These are phyloP conservation scores for Chaetogeoica ovagalla DNA, from an alignment of 2,888 invertebrate genomes.

Conservation along the genomic window DNA sequence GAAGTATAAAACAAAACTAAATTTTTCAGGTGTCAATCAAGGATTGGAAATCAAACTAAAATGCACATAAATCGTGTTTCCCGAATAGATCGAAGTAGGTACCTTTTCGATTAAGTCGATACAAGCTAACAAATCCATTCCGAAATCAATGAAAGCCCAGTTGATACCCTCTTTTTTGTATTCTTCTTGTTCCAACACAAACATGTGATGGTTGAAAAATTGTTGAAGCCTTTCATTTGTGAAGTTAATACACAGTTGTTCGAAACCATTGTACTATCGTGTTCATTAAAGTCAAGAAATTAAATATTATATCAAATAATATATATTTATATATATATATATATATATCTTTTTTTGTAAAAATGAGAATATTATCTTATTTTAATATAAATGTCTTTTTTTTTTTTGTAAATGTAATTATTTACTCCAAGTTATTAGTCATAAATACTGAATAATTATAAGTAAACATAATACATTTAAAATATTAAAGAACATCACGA, in stretches of 20 bases:
- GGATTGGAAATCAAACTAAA: slow-evolving; percentile 42
- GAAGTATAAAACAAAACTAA: slow-evolving; percentile 8
- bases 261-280: slow-evolving; percentile 91
- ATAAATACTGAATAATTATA: too few species aligned
- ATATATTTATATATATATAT: too few species aligned
- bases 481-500: too few species aligned
- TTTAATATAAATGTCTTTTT: too few species aligned
- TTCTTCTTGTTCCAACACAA: slow-evolving; percentile 98
- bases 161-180: slow-evolving; percentile 96
- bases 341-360: neutral
- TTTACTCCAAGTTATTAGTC: too few species aligned
- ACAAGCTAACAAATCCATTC: slow-evolving; percentile 97
- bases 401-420: too few species aligned
- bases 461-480: too few species aligned
- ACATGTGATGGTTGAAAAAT: slow-evolving; percentile 99
- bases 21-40: slow-evolving; percentile 7
- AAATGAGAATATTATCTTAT: neutral
- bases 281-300: slow-evolving; percentile 58
- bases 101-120: slow-evolving; percentile 99
- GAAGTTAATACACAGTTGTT: slow-evolving; percentile 99
- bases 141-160: slow-evolving; percentile 99
- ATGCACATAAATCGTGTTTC: slow-evolving; percentile 2
- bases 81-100: slow-evolving; percentile 25
- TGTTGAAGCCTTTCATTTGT: slow-evolving; percentile 99
- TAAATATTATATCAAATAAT: slow-evolving; percentile 3